Conservation (phyloP, 1,140 invertebrate species). For the Telenomus remus region DNA sequence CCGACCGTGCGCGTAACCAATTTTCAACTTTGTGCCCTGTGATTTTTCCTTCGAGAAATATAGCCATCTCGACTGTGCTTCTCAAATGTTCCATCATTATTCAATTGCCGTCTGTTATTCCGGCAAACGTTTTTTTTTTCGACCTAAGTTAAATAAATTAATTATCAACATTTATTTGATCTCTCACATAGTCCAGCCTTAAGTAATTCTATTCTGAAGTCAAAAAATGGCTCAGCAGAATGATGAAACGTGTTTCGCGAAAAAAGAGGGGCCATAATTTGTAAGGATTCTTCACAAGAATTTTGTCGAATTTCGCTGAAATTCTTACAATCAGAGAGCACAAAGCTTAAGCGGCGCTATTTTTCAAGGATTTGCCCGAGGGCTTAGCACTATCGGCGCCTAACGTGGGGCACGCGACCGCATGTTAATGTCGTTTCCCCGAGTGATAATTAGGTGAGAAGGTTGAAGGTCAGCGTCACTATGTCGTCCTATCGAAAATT, state of each 20-base stretch:
- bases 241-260: constrained; percentile 16
- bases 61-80: constrained; percentile 18
- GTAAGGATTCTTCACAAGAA: constrained; percentile 8
- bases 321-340: too few relatives aligned
- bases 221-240: constrained; percentile 3
- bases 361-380: constrained; percentile 2
- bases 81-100: too few relatives aligned
- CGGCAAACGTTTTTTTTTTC: too few relatives aligned
- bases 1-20: neutral
- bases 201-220: neutral
- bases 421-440: constrained; percentile 60
- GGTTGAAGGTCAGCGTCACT: constrained; percentile 60
- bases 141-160: constrained; percentile 21
- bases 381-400: constrained; percentile 27
- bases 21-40: constrained; percentile 5
- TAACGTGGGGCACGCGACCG: constrained; percentile 58
- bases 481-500: constrained; percentile 63
- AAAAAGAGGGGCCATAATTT: constrained; percentile 26
- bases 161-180: constrained; percentile 34
- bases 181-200: constrained; percentile 3
- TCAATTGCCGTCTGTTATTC: constrained; percentile 2
- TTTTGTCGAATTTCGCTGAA: neutral
- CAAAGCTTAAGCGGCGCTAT: too few relatives aligned
- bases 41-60: constrained; percentile 8
- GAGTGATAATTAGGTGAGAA: constrained; percentile 64